Base-by-base conservation (phyloP, 35 echinoderm and acorn worm genomes). In the Acanthaster planci region DNA sequence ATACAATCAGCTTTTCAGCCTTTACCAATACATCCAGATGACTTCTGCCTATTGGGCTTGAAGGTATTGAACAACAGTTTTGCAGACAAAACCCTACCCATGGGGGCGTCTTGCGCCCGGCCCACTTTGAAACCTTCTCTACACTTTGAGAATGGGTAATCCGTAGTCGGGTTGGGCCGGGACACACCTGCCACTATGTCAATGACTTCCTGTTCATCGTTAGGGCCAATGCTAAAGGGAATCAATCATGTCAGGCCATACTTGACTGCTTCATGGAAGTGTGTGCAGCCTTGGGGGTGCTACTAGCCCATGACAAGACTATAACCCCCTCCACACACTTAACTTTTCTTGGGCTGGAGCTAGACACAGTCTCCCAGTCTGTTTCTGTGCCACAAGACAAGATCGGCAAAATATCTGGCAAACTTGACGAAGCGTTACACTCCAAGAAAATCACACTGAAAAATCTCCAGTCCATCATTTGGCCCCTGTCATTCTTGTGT, bases 41-140 rank as follows among this genome's bases (percentile, higher is more conserved):
- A 87, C 51, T 80, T 87, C 38, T 34, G 77, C 15, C 38, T 87
- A 17, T 54, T 89, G 17, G 86, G 86, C 1, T 72, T 89, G 57
- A 44, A 54, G 26, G 37, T 89, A 22, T 51, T 51, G 14, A 37
- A 38, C 22, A 0, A 30, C 0, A 68, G 40, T 52, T 82, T 19
- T 86, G 54, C 79, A 1, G 75, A 85, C 36, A 55, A 77, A 16
- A 39, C 53, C 50, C 29, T 90, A 22, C 80, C 80, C 7, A 77
- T 86, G 82, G 80, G 89, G 34, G 35, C 31, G 6, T 85, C 76
- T 1, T 19, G 38, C 57, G 58, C 82, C 39, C 60, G 18, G 37
- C 56, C 16, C 19, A 26, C 7, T 89, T 89, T 50, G 67, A 39
- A 57, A 0, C 5, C 1, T 78, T 60, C 32, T 78, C 67, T 26